Base-by-base conservation (phyloP, 2,797 vertebrate genomes). In the Taeniopygia guttata region DNA sequence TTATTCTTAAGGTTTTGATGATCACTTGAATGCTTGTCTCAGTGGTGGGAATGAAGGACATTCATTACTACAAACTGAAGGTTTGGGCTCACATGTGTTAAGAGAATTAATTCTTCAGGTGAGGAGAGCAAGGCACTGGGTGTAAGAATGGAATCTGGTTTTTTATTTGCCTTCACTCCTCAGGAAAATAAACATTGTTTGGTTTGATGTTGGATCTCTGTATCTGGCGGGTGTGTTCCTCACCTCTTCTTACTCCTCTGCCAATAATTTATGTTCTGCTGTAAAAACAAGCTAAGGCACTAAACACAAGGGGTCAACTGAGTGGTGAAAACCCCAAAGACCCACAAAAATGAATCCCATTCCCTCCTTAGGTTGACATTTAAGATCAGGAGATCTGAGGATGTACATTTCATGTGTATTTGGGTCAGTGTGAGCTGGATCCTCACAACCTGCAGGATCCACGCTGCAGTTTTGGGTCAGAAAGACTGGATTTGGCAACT, bases 111-210 rank as follows among this genome's bases (percentile, higher is more conserved):
- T 74, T 85, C 32, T 63, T 58, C 73, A 89, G 45, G n/a, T 70
- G 64, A 73, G 49, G 67, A 87, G 46, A 67, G 54, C 38, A 68
- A 92, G 64, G 59, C 45, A 68, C 77, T 79, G 49, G 74, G 55
- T 74, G 20, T 70, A 43, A 84, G 93, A 85, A 90, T 68, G 84
- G 84, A 89, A 67, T 64, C 32, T 84, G 84, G 1, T 6, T 84
- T 94, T 93, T 73, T 60, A 85, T 63, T 64, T 84, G 81, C 72
- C 72, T 66, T 94, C 38, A 70, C 60, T 91, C 81, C 78, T 93
- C 91, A 80, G 93, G 89, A 92, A 89, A 96, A 96, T 93, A 92
- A 91, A 85, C 34, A 63, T 21, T 0, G 0, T 79, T 87, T 94
- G 60, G 42, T 87, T 94, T 93, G 87, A 84, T 76, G 54, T 72